phyloP scores from a whole-genome alignment of 2,113 vertebrate species.

The Microcebus murinus region DNA sequence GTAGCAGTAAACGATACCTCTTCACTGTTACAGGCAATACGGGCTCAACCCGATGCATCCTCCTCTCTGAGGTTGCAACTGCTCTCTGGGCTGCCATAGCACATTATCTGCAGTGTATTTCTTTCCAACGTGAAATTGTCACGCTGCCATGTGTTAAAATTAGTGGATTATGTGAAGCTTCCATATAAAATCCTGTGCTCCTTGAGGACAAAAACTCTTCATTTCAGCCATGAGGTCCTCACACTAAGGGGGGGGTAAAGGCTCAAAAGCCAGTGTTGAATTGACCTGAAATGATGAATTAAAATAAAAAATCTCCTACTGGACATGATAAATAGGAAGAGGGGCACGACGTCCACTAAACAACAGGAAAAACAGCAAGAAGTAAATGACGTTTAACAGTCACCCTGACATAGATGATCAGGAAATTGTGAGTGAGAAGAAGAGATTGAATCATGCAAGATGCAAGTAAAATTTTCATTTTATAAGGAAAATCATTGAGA shows the following conservation, averaged over 20 bases:
- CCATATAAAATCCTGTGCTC: not conserved
- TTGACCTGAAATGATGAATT: not conserved
- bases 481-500: not conserved
- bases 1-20: not conserved
- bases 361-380: not conserved
- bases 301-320: not conserved
- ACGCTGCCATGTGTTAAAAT: not conserved
- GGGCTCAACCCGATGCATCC: not conserved
- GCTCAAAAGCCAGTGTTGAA: not conserved
- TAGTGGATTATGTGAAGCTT: not conserved
- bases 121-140: not conserved
- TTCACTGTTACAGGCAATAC: not conserved
- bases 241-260: not conserved
- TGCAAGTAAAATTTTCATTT: not conserved
- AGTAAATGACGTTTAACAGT: not conserved
- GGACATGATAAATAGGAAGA: not conserved
- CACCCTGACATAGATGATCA: not conserved
- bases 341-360: not conserved
- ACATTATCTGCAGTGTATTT: not conserved
- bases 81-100: not conserved
- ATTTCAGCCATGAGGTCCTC: not conserved
- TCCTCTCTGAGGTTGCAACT: not conserved
- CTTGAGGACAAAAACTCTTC: not conserved
- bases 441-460: not conserved
- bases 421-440: not conserved